These are phyloP conservation scores for Sinocyclocheilus rhinocerous DNA, from an alignment of 2,113 vertebrate species.

Conservation along the genomic window DNA sequence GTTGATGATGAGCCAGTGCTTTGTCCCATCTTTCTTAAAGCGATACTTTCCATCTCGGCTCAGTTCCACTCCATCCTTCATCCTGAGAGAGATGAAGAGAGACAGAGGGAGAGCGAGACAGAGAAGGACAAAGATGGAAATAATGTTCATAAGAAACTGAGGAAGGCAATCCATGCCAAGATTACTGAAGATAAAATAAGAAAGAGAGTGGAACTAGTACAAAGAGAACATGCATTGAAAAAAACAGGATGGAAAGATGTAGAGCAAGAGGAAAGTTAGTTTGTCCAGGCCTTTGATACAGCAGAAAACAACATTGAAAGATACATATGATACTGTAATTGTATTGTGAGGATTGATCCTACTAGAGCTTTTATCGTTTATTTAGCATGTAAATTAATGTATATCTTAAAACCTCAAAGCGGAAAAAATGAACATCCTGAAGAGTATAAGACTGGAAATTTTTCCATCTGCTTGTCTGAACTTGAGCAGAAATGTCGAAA, in stretches of 20 bases:
- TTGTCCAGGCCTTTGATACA: neutral
- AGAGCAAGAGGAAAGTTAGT: neutral
- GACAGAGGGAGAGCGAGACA: constrained; percentile 14
- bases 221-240: neutral
- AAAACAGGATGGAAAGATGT: neutral
- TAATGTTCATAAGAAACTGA: constrained; percentile 8
- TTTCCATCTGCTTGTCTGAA: neutral
- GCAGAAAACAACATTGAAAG: neutral
- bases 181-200: constrained; percentile 9
- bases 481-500: neutral
- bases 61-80: constrained; percentile 88
- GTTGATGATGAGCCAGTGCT: constrained; percentile 84
- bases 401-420: neutral
- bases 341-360: neutral
- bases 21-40: constrained; percentile 90
- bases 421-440: neutral
- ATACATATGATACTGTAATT: neutral
- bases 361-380: neutral
- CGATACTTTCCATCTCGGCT: constrained; percentile 88
- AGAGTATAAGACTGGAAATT: neutral
- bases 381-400: neutral
- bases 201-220: neutral
- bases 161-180: neutral
- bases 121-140: constrained; percentile 22
- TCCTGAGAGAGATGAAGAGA: constrained; percentile 72